Evolutionary conservation across 2,888 invertebrate species (phyloP).

Genomic region (Seladonia tumulorum): DNA sequence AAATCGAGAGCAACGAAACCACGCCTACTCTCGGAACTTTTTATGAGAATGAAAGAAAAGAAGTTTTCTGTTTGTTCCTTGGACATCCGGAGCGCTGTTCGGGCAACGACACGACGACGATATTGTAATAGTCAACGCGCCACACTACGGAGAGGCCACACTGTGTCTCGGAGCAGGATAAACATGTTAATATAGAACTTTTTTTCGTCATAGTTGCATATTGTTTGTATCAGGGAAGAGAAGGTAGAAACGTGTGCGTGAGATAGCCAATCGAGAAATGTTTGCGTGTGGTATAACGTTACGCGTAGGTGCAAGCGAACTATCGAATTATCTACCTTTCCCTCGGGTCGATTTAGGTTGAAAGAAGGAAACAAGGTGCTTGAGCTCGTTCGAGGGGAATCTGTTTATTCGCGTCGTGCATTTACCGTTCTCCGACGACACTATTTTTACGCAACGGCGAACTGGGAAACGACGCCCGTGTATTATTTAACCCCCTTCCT

Average conservation of each 20-base stretch:
- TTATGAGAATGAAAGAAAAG: neutral
- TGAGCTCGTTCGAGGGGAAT: neutral
- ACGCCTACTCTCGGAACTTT: neutral
- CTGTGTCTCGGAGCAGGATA: constrained; percentile 12
- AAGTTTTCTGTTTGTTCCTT: neutral
- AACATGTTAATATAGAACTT: neutral
- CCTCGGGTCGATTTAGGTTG: neutral
- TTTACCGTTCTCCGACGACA: constrained; percentile 6
- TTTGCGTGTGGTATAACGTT: neutral
- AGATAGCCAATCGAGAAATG: neutral
- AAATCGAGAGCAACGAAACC: neutral
- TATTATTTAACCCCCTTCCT: neutral
- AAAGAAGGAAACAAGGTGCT: constrained; percentile 1
- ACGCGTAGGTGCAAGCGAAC: neutral
- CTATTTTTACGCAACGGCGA: neutral
- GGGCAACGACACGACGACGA: neutral
- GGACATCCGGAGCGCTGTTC: neutral
- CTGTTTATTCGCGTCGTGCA: constrained; percentile 24
- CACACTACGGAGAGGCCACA: neutral
- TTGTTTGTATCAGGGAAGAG: neutral
- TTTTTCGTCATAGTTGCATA: constrained; percentile 15
- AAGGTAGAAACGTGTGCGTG: neutral
- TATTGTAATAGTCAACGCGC: neutral
- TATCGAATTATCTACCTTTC: constrained; percentile 17
- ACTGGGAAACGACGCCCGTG: constrained; percentile 15